Base-by-base conservation (phyloP, 2,797 vertebrate genomes). In the Babyrousa celebensis region DNA sequence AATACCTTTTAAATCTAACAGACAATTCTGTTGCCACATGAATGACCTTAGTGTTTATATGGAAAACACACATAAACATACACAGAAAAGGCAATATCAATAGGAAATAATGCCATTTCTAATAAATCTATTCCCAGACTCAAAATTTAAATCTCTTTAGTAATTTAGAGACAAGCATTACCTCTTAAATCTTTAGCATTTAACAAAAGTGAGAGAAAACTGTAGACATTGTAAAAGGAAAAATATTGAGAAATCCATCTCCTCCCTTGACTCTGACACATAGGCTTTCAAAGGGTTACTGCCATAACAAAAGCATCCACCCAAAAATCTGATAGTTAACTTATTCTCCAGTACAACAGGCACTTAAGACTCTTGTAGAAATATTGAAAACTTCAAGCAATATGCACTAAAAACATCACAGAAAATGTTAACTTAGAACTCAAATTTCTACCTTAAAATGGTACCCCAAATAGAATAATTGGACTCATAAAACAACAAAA, bases 161-260 rank as follows among this genome's bases (percentile, higher is more conserved):
- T 54, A 94, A 88, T 52, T 18, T 65, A 58, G 21, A 92, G 27
- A 78, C 43, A 72, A 75, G 1, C 16, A 62, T 43, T 52, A 43
- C 16, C 60, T 82, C 91, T 25, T 82, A 85, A 85, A 96, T 36
- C 11, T 77, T 72, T 65, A 43, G 21, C 15, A 75, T 79, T 85
- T 89, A 96, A 94, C 40, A 75, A 48, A 93, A 83, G 92, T 54
- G 8, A 18, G 8, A 85, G 15, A 75, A 93, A 95, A 94, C 72
- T 43, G 86, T 14, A 90, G 52, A 8, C 82, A 29, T 78, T 82
- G 56, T 23, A 32, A 72, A 93, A 67, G 32, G 62, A 77, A 62
- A 74, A 32, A 52, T n/a, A n/a, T 52, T 90, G n/a, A 72, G 86
- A 96, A 78, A 94, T 14, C 2, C 25, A 7, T 97, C 96, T 71